Conservation (phyloP, 2,113 vertebrate species). For the Malurus melanocephalus region DNA sequence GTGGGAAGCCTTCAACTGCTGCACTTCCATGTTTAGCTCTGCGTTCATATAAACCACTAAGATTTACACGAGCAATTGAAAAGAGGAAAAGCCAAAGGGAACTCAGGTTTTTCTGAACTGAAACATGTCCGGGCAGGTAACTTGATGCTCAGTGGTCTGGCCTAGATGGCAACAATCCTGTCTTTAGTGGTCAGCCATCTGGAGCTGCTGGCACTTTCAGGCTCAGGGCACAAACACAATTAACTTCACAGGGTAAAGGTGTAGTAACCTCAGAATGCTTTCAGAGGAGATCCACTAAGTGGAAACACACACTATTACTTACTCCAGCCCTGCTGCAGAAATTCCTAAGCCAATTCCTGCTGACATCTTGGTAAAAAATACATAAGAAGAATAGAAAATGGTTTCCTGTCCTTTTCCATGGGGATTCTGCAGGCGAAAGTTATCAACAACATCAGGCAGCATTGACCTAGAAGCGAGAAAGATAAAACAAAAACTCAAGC, state of each 20-base stretch:
- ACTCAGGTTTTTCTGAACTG: not conserved
- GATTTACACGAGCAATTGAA: not conserved
- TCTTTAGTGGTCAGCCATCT: conserved; percentile 11
- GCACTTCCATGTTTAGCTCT: not conserved
- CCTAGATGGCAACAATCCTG: not conserved
- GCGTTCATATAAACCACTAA: not conserved
- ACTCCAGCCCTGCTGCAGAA: conserved; percentile 91
- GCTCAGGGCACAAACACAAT: not conserved
- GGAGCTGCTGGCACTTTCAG: not conserved
- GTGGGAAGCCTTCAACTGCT: not conserved
- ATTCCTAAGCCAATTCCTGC: conserved; percentile 88
- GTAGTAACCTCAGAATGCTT: not conserved
- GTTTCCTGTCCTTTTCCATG: conserved; percentile 85
- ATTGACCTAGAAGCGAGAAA: conserved; percentile 83
- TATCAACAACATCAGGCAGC: conserved; percentile 93
- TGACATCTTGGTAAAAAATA: conserved; percentile 93
- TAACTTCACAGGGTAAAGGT: not conserved
- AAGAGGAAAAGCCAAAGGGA: not conserved
- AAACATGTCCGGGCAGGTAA: not conserved
- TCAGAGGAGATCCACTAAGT: not conserved
- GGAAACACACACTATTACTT: conserved; percentile 66
- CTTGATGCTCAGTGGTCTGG: not conserved
- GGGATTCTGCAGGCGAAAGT: conserved; percentile 86
- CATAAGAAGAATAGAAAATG: conserved; percentile 95
- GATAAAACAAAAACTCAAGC: not conserved